These are phyloP conservation scores for Paratilapia polleni DNA, from an alignment of 2,113 vertebrate species.

Conservation along the genomic window DNA sequence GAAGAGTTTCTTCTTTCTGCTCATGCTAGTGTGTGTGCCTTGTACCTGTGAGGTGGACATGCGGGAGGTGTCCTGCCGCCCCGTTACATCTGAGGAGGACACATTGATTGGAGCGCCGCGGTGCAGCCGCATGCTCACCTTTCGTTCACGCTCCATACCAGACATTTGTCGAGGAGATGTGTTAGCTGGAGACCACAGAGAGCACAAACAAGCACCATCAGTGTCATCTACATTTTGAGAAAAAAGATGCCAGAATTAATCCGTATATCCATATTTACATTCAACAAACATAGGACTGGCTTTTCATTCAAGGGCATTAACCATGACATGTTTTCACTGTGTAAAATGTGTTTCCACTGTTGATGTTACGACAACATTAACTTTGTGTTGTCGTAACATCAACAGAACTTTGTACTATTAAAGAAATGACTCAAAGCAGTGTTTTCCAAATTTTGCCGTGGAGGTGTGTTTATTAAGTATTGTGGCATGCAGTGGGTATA, in stretches of 20 bases:
- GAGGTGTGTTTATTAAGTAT: too few species aligned
- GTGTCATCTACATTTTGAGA: not conserved
- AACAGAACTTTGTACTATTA: not conserved
- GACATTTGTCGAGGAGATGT: conserved; percentile 89
- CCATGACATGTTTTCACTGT: not conserved
- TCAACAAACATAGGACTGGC: not conserved
- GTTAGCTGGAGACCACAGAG: conserved; percentile 80
- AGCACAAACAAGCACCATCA: not conserved
- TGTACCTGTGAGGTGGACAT: conserved; percentile 98
- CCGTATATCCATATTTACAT: not conserved
- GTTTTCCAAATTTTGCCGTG: too few species aligned
- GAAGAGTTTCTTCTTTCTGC: not conserved
- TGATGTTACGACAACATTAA: too few species aligned
- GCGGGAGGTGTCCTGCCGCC: conserved; percentile 93
- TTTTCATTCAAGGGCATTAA: not conserved
- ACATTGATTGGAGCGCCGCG: conserved; percentile 92
- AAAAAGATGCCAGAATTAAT: not conserved
- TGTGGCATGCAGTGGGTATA: too few species aligned
- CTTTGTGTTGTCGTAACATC: not conserved
- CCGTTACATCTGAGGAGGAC: conserved; percentile 93
- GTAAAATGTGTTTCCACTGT: too few species aligned
- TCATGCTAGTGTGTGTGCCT: not conserved
- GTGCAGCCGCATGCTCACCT: conserved; percentile 97
- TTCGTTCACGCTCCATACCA: conserved; percentile 91
- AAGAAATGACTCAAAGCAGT: not conserved